Evolutionary conservation across 2,797 vertebrate genomes (phyloP).

Genomic region (Eulemur rubriventer): DNA sequence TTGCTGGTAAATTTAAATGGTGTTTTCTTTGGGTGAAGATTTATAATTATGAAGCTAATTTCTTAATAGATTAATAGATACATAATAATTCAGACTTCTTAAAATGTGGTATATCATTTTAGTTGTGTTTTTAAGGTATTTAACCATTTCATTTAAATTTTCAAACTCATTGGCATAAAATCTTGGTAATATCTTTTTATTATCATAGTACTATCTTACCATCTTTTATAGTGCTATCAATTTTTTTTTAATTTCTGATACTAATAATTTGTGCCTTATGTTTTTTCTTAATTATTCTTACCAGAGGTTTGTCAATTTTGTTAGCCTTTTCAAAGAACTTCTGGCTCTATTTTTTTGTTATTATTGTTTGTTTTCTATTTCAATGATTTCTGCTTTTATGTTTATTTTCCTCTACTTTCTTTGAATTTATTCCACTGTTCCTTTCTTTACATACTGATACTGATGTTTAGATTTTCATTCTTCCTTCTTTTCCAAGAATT

Average conservation of each 20-base stretch:
- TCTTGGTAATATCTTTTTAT: neutral
- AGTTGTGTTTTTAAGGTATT: neutral
- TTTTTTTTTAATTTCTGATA: neutral
- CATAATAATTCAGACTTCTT: neutral
- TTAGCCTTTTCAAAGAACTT: neutral
- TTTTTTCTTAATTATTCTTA: slow-evolving; percentile 24
- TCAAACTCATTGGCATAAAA: neutral
- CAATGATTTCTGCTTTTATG: neutral
- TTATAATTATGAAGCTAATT: slow-evolving; percentile 8
- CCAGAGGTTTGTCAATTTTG: neutral
- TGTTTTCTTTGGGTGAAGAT: neutral
- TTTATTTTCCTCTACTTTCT: neutral
- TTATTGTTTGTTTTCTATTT: neutral
- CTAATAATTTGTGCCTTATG: neutral
- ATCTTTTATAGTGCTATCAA: neutral
- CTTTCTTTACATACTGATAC: neutral
- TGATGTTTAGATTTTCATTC: neutral
- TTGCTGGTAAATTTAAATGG: neutral
- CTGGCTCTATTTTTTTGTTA: neutral
- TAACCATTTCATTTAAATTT: slow-evolving; percentile 35
- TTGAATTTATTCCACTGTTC: neutral
- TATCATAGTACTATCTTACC: neutral
- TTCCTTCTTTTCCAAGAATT: neutral
- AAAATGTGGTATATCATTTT: neutral
- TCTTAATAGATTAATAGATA: neutral